Evolutionary conservation across 2,888 invertebrate genomes (phyloP).

Genomic region (Spodoptera picta): DNA sequence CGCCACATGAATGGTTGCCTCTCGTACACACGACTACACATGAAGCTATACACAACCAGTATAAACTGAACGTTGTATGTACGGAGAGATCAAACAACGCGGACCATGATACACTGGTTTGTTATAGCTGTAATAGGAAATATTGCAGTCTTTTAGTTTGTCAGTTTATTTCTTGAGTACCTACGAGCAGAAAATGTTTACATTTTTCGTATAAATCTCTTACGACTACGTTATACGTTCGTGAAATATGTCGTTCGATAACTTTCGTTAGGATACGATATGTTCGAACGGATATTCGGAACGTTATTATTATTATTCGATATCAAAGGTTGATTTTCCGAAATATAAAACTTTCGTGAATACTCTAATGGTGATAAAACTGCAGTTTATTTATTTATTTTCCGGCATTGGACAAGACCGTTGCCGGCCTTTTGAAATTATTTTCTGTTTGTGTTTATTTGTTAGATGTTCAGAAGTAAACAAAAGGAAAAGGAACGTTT

Average conservation of each 20-base stretch:
- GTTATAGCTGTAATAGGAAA: conserved; percentile 26
- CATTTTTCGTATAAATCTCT: conserved; percentile 46
- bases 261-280: conserved; percentile 27
- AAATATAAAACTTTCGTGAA: conserved; percentile 1
- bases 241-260: conserved; percentile 44
- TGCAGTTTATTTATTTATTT: neutral
- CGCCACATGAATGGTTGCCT: conserved; percentile 53
- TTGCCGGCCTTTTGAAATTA: neutral
- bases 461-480: neutral
- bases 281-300: conserved; percentile 18
- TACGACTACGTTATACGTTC: conserved; percentile 34
- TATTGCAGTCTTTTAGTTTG: conserved; percentile 42
- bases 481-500: neutral
- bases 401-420: too few species aligned
- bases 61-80: too few species aligned
- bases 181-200: conserved; percentile 41
- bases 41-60: too few species aligned
- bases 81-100: too few species aligned
- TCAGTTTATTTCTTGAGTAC: conserved; percentile 50
- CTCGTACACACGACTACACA: conserved; percentile 8
- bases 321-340: conserved; percentile 15
- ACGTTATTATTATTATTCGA: conserved; percentile 15
- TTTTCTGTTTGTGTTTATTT: neutral
- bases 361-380: neutral
- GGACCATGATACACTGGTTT: neutral